These are phyloP conservation scores for Virgularia gustaviana DNA, from an alignment of 92 coral and sea anemone species.

Conservation along the genomic window DNA sequence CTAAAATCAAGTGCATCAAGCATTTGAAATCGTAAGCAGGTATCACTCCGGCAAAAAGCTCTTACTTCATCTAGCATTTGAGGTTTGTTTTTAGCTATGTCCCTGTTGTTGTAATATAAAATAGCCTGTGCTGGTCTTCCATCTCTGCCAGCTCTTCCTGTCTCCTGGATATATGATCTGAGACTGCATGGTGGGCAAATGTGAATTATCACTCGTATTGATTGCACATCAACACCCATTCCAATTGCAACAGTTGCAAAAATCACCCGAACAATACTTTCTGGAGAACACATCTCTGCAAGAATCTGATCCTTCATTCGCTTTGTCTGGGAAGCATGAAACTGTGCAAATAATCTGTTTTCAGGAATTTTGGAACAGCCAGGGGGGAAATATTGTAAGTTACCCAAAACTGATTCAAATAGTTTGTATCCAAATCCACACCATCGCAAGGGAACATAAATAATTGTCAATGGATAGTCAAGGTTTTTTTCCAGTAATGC, in stretches of 20 bases:
- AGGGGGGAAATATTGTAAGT: slow-evolving; percentile 16
- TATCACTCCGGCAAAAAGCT: too few relatives aligned
- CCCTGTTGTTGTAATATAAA: slow-evolving; percentile 23
- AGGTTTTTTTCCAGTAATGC: background rate
- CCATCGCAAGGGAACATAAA: slow-evolving; percentile 20
- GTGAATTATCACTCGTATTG: slow-evolving; percentile 30
- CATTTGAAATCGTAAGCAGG: background rate
- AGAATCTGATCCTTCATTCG: slow-evolving; percentile 27
- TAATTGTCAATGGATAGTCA: slow-evolving; percentile 19
- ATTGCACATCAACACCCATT: too few relatives aligned
- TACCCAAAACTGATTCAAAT: slow-evolving; percentile 13
- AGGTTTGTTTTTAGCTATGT: too few relatives aligned
- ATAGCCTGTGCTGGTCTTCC: slow-evolving; percentile 18
- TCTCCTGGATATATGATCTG: slow-evolving; percentile 20
- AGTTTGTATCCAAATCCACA: slow-evolving; percentile 35
- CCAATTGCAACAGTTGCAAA: slow-evolving; percentile 46
- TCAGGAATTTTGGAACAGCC: slow-evolving; percentile 11
- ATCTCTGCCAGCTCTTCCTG: too few relatives aligned
- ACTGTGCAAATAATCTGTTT: slow-evolving; percentile 40
- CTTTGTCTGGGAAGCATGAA: slow-evolving; percentile 34
- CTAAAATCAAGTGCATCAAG: background rate
- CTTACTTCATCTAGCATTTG: too few relatives aligned
- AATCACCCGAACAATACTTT: slow-evolving; percentile 8
- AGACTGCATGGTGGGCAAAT: slow-evolving; percentile 18
- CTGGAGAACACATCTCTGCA: slow-evolving; percentile 9